phyloP scores from a whole-genome alignment of 1,140 invertebrate genomes.

The Paraescarpia echinospica region DNA sequence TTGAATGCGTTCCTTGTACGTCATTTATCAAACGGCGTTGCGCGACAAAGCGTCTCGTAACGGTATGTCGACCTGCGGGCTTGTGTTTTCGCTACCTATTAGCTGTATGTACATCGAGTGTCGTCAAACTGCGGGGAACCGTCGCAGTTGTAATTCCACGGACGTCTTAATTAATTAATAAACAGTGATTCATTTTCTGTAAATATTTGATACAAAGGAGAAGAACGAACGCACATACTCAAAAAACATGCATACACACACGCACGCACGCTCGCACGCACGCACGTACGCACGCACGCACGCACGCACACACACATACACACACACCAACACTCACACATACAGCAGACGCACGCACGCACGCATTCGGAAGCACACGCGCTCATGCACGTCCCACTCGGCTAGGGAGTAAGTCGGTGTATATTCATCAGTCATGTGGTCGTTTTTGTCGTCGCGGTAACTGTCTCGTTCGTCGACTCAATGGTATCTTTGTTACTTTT shows the following conservation, averaged over 20 bases:
- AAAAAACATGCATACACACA: not conserved
- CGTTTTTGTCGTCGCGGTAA: not conserved
- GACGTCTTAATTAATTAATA: too few relatives aligned
- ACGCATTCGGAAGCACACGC: not conserved
- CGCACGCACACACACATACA: not conserved
- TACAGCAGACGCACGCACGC: not conserved
- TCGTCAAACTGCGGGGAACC: too few relatives aligned
- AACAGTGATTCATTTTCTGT: too few relatives aligned
- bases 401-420: not conserved
- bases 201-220: too few relatives aligned
- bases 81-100: too few relatives aligned
- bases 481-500: not conserved
- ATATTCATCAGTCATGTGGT: not conserved
- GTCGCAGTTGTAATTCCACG: too few relatives aligned
- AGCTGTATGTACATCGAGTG: too few relatives aligned
- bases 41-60: not conserved
- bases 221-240: too few relatives aligned
- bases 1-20: not conserved
- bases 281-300: not conserved
- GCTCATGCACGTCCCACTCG: not conserved
- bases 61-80: not conserved
- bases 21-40: not conserved
- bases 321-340: too few relatives aligned
- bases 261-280: constrained; percentile 2
- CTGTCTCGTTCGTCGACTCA: not conserved